Evolutionary conservation across 2,113 vertebrate species (phyloP), one percentile per base, ranked within the genome.

Genomic region (Tichodroma muraria): DNA sequence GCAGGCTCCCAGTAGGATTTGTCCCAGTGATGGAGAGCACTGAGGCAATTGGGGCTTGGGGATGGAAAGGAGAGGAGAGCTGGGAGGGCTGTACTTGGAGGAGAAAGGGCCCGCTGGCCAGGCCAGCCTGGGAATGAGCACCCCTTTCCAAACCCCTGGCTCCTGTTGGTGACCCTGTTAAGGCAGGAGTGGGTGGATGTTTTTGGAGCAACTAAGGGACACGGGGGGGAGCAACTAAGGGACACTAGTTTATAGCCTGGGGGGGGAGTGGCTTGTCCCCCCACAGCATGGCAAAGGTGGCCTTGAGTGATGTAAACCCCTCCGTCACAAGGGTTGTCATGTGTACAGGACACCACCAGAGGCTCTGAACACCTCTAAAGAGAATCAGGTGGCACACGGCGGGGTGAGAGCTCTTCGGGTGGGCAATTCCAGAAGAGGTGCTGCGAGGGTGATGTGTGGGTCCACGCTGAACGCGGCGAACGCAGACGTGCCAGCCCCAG

Each of bases 391-490:
- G 83, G 45, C 30, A 70, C 30, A 24, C 56, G 23, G 52, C 64
- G 53, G 56, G 6, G 28, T 31, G 22, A 70, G n/a, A 50, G 28
- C 33, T 5, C 64, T 84, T 78, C 25, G 17, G 70, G 68, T 21
- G 16, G 44, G 44, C 6, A 13, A 4, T 50, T 91, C 35, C 77
- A 35, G 71, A 65, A 85, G 42, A 69, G 42, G 52, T 70, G 52
- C 44, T 81, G 24, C 0, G 0, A 37, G 13, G 28, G 13, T 4
- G 7, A 4, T 8, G 18, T 4, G 4, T 0, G 2, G 15, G 44
- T 57, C 66, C 3, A 4, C 71, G 37, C 38, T 27, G 59, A 89
- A 49, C 12, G 12, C 0, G 0, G 19, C 1, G 6, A 75, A 11
- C 3, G 0, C 40, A 57, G 60, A 38, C 47, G 31, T 4, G 0